phyloP scores from a whole-genome alignment of 2,113 vertebrate species.

The Malurus melanocephalus region DNA sequence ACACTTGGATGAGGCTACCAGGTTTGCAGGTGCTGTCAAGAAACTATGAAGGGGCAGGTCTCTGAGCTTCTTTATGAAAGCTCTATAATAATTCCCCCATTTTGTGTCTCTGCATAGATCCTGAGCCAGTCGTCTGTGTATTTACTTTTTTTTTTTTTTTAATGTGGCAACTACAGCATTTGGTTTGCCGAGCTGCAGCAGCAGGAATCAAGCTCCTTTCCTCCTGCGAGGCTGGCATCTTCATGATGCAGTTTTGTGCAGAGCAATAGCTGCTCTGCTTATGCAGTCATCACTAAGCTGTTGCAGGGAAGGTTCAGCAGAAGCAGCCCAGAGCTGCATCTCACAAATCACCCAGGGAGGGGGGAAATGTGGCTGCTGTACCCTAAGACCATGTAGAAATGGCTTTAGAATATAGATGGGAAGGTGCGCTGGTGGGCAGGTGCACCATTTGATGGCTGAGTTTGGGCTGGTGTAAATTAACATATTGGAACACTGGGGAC shows the following conservation, averaged over 20 bases:
- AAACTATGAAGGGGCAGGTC: not conserved
- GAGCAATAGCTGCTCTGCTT: not conserved
- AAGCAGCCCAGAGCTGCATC: not conserved
- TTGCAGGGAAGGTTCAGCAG: not conserved
- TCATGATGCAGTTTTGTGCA: not conserved
- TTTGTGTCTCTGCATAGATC: not conserved
- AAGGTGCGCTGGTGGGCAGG: not conserved
- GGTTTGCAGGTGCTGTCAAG: not conserved
- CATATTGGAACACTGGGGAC: not conserved
- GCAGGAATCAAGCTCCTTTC: not conserved
- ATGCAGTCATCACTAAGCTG: not conserved
- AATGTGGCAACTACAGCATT: not conserved
- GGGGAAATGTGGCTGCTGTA: not conserved
- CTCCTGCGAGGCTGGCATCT: not conserved
- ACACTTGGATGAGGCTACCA: not conserved
- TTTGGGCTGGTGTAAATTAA: not conserved
- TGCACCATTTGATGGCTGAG: fast-evolving
- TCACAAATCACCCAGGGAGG: fast-evolving
- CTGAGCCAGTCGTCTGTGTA: not conserved
- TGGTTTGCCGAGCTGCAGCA: not conserved
- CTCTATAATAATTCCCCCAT: not conserved
- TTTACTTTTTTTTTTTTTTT: not conserved
- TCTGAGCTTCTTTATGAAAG: not conserved
- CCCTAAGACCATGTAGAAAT: fast-evolving
- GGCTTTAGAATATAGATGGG: not conserved